Conservation (phyloP, 2,888 invertebrate genomes). For the Ectemnius lituratus region DNA sequence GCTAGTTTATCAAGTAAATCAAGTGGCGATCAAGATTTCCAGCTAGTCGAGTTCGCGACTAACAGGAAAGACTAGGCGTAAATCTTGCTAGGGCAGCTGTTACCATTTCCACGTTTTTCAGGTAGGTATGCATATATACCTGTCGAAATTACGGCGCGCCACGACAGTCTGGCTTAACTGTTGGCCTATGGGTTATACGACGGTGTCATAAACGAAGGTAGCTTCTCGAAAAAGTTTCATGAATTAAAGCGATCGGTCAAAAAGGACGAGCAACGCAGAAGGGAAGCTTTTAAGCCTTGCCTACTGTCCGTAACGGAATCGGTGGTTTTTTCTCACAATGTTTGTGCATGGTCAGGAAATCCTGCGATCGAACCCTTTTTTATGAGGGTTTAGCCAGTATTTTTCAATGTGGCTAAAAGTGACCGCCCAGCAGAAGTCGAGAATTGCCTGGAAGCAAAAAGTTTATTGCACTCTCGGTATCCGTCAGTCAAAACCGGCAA, state of each 20-base stretch:
- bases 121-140: constrained; percentile 21
- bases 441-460: constrained; percentile 45
- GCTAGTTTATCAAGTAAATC: not conserved
- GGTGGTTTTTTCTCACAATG: constrained; percentile 62
- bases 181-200: not conserved
- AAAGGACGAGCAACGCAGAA: not conserved
- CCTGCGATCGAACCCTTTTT: constrained; percentile 48
- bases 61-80: not conserved
- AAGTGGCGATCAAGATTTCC: not conserved
- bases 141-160: not conserved
- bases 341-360: constrained; percentile 4
- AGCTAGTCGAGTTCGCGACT: not conserved
- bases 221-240: constrained; percentile 8
- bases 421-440: constrained; percentile 17
- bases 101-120: constrained; percentile 20
- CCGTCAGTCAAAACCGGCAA: not conserved
- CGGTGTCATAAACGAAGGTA: constrained; percentile 23
- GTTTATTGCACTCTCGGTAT: constrained; percentile 40
- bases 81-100: constrained; percentile 5
- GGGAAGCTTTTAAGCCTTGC: constrained; percentile 62
- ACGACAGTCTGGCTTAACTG: not conserved
- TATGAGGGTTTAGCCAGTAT: constrained; percentile 43
- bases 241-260: not conserved
- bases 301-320: constrained; percentile 70
- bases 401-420: constrained; percentile 22